Base-by-base conservation (phyloP, 2,797 vertebrate species). In the Protonibea diacanthus region DNA sequence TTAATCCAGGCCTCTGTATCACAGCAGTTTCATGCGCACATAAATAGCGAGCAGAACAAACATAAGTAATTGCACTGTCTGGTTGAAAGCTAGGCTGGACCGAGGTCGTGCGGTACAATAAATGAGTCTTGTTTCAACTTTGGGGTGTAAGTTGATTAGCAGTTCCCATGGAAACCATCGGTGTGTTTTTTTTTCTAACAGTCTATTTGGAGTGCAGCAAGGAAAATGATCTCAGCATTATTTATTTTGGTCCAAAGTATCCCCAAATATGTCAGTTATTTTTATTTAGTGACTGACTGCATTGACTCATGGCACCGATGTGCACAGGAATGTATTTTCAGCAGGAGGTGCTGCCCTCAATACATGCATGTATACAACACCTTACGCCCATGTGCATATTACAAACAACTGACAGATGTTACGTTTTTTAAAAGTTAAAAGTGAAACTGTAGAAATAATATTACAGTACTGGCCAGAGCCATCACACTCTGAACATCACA, bases 161-260 rank as follows among this genome's bases (percentile, higher is more conserved):
- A 71, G 93, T 94, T 94, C 70, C 92, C 85, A 92, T 88, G 87
- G 91, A 78, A 92, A 93, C 92, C 62, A 47, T 48, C 70, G 49
- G 38, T 66, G 47, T 65, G 33, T 0, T 38, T 38, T 38, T 33
- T 75, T 82, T 67, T 64, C 6, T 17, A 47, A 18, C 27, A 18
- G 18, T 62, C 12, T 29, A 18, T 55, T 3, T 21, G 25, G 10
- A 69, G 66, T 5, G 9, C 33, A 59, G 53, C 44, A 27, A 23
- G 18, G 33, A 47, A 33, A 63, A 78, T 11, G 1, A 58, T 42
- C 74, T 51, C 9, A 66, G 15, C 6, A 11, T 33, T 40, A 5
- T 71, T 76, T 29, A 13, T 15, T 52, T 60, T 72, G 48, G 38
- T 45, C 8, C 17, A 51, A 59, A 60, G 61, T 49, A 17, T 49